phyloP scores from a whole-genome alignment of 2,888 invertebrate genomes.

The Campoletis raptor region DNA sequence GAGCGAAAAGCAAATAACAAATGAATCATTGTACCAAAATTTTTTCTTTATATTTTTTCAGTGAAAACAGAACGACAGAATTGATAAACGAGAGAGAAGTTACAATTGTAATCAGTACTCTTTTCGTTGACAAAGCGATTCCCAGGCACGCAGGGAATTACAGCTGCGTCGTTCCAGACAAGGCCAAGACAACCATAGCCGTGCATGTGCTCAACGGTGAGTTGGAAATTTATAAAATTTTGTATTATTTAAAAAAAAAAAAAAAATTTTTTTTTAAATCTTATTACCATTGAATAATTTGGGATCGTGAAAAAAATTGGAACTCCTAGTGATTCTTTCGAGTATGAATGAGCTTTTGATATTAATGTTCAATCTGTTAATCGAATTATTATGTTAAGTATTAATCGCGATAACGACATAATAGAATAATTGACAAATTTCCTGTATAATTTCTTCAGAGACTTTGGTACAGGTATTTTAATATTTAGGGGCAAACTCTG shows the following conservation, averaged over 20 bases:
- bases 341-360: not conserved
- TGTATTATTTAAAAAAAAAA: not conserved
- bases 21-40: not conserved
- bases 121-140: slow-evolving; percentile 86
- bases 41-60: slow-evolving; percentile 76
- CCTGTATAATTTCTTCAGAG: slow-evolving; percentile 19
- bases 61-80: slow-evolving; percentile 85
- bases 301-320: not conserved
- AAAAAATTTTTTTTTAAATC: not conserved
- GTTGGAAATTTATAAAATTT: slow-evolving; percentile 26
- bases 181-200: slow-evolving; percentile 87
- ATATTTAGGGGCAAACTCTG: slow-evolving; percentile 22
- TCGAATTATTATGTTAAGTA: slow-evolving; percentile 1
- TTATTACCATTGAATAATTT: not conserved
- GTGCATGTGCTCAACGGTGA: slow-evolving; percentile 88
- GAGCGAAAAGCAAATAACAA: not conserved
- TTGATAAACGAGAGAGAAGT: slow-evolving; percentile 81
- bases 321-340: not conserved
- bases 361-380: not conserved
- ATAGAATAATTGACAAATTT: slow-evolving; percentile 33
- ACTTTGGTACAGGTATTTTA: slow-evolving; percentile 36
- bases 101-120: slow-evolving; percentile 85
- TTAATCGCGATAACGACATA: not conserved
- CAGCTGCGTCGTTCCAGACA: slow-evolving; percentile 86
- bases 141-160: slow-evolving; percentile 88